These are phyloP conservation scores for Drosophila nasuta DNA, from an alignment of 1,140 invertebrate genomes.

Conservation along the genomic window DNA sequence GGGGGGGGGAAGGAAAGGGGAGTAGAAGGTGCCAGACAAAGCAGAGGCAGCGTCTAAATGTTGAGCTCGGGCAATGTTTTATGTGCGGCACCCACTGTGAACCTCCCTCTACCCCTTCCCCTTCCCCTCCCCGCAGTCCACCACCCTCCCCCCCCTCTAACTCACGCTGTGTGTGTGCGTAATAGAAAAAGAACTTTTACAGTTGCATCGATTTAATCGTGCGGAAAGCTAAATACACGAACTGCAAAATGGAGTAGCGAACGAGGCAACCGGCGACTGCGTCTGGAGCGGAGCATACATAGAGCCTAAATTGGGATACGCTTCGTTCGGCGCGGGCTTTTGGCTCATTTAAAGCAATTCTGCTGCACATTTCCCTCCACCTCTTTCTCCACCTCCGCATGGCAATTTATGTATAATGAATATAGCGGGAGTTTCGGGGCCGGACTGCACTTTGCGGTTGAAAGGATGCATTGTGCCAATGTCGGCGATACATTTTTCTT, in stretches of 20 bases:
- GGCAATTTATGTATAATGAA: conserved; percentile 79
- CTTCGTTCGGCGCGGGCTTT: conserved; percentile 63
- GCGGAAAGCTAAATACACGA: conserved; percentile 82
- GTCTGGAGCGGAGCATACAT: conserved; percentile 59
- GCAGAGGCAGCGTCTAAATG: conserved; percentile 68
- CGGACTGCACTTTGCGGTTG: conserved; percentile 76
- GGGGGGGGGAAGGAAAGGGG: neutral
- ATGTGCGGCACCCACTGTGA: conserved; percentile 61
- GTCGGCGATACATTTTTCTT: conserved; percentile 72
- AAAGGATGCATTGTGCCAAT: conserved; percentile 77
- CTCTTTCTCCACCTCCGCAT: conserved; percentile 45
- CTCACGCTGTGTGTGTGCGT: conserved; percentile 43
- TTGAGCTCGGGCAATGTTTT: conserved; percentile 69
- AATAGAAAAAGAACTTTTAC: conserved; percentile 83
- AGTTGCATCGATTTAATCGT: conserved; percentile 84
- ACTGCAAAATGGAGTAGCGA: conserved; percentile 20
- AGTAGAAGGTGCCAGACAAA: conserved; percentile 65
- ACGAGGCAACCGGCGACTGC: conserved; percentile 51
- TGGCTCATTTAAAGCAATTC: conserved; percentile 81
- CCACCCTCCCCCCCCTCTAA: neutral
- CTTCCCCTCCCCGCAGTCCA: neutral
- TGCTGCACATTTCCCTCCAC: conserved; percentile 16
- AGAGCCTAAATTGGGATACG: conserved; percentile 81
- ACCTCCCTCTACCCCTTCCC: neutral
- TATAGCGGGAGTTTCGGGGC: conserved; percentile 32